These are phyloP conservation scores for Lottia scabra DNA, from an alignment of 2,888 invertebrate species.

Conservation along the genomic window DNA sequence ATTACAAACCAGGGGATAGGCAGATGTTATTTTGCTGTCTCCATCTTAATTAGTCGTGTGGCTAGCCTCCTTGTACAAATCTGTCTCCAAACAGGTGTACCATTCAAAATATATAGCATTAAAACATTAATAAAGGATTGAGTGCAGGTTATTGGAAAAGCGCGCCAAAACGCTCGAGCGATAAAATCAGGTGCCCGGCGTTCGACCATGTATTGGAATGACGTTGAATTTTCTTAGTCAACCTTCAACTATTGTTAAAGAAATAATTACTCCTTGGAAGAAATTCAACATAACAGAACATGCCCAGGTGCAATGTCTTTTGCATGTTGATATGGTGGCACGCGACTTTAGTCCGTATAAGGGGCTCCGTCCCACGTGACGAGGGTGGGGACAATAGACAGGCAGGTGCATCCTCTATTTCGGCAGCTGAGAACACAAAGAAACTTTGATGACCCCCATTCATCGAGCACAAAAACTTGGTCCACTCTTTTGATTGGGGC, in stretches of 20 bases:
- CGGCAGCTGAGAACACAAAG: constrained; percentile 32
- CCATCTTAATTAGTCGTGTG: background rate
- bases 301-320: constrained; percentile 2
- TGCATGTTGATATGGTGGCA: constrained; percentile 8
- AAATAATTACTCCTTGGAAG: background rate
- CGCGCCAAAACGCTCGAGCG: background rate
- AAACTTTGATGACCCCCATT: constrained; percentile 19
- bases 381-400: constrained; percentile 14
- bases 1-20: no score
- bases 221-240: background rate
- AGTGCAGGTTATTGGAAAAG: background rate
- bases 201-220: background rate
- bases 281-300: constrained; percentile 1
- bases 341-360: constrained; percentile 15
- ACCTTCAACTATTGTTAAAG: background rate
- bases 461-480: constrained; percentile 15
- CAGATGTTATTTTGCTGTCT: no score
- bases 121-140: background rate
- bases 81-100: background rate
- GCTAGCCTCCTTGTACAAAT: background rate
- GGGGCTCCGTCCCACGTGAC: background rate
- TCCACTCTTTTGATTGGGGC: constrained; percentile 20
- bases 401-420: constrained; percentile 25
- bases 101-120: background rate
- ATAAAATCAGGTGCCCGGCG: background rate